Conservation (phyloP, 2,797 vertebrate genomes). For the Triplophysa yarkandensis region DNA sequence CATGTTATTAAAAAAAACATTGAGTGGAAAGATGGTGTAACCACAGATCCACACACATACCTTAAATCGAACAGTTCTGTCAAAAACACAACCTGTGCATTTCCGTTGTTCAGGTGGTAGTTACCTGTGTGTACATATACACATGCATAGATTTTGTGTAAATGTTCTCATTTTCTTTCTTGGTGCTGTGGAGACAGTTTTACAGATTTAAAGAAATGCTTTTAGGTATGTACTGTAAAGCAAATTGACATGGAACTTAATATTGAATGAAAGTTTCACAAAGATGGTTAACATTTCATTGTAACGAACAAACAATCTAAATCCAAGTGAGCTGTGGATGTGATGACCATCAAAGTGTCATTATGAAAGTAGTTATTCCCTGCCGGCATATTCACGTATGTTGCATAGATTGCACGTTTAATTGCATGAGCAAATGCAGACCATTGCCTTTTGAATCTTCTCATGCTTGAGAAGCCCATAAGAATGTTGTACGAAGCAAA, state of each 20-base stretch:
- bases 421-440: conserved; percentile 32
- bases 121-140: conserved; percentile 46
- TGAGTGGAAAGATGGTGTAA: conserved; percentile 3
- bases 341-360: conserved; percentile 11
- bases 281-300: background rate
- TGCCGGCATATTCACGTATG: background rate
- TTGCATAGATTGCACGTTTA: conserved; percentile 16
- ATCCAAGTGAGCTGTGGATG: conserved; percentile 3
- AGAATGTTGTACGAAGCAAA: conserved; percentile 37
- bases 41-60: conserved; percentile 31
- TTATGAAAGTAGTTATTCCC: conserved; percentile 32
- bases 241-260: conserved; percentile 15
- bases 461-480: conserved; percentile 29
- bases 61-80: conserved; percentile 48
- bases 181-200: conserved; percentile 48
- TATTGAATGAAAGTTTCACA: conserved; percentile 14
- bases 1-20: conserved; percentile 46
- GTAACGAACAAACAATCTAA: background rate
- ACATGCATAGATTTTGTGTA: conserved; percentile 47
- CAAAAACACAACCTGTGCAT: conserved; percentile 36
- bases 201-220: conserved; percentile 42
- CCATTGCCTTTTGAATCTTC: conserved; percentile 44
- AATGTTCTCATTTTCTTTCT: conserved; percentile 30
- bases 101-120: conserved; percentile 51
- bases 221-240: conserved; percentile 39